Conservation (phyloP, 2,888 invertebrate species). For the Brachyopa scutellaris region DNA sequence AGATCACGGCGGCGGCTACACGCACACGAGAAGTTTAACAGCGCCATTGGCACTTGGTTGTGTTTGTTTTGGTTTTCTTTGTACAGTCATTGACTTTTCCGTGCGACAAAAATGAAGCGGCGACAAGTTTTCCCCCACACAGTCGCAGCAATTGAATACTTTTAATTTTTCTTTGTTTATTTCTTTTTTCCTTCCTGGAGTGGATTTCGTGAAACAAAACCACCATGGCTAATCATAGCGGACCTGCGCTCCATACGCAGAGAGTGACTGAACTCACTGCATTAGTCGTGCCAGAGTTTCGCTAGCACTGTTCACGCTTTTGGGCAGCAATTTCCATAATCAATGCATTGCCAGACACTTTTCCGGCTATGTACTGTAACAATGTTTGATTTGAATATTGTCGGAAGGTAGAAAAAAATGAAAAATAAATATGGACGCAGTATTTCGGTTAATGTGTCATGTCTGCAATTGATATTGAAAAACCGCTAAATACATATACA, state of each 20-base stretch:
- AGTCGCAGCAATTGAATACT: slow-evolving; percentile 12
- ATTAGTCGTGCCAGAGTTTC: slow-evolving; percentile 67
- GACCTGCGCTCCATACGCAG: slow-evolving; percentile 25
- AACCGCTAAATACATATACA: slow-evolving; percentile 20
- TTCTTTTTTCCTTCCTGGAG: slow-evolving; percentile 59
- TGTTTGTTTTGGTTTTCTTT: slow-evolving; percentile 6
- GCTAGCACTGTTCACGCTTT: slow-evolving; percentile 24
- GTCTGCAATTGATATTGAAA: slow-evolving; percentile 29
- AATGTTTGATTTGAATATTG: slow-evolving; percentile 31
- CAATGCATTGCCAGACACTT: slow-evolving; percentile 38
- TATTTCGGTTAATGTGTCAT: slow-evolving; percentile 68
- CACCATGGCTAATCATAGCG: slow-evolving; percentile 19
- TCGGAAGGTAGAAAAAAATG: slow-evolving; percentile 7
- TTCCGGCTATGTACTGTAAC: slow-evolving; percentile 8
- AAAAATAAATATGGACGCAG: slow-evolving; percentile 42
- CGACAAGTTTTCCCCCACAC: slow-evolving; percentile 65
- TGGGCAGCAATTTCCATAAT: slow-evolving; percentile 35
- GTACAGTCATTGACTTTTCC: slow-evolving; percentile 67
- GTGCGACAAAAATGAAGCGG: slow-evolving; percentile 32
- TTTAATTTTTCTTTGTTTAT: slow-evolving; percentile 6
- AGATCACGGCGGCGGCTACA: slow-evolving; percentile 75
- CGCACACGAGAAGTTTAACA: slow-evolving; percentile 51
- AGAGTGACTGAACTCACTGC: slow-evolving; percentile 40
- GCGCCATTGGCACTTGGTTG: slow-evolving; percentile 16
- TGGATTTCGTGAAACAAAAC: slow-evolving; percentile 15